A percentile compares a stretch with the other conserved stretches of the same genome.
Conservation (phyloP, 2,113 vertebrate species). For the Spheniscus mendiculus region DNA sequence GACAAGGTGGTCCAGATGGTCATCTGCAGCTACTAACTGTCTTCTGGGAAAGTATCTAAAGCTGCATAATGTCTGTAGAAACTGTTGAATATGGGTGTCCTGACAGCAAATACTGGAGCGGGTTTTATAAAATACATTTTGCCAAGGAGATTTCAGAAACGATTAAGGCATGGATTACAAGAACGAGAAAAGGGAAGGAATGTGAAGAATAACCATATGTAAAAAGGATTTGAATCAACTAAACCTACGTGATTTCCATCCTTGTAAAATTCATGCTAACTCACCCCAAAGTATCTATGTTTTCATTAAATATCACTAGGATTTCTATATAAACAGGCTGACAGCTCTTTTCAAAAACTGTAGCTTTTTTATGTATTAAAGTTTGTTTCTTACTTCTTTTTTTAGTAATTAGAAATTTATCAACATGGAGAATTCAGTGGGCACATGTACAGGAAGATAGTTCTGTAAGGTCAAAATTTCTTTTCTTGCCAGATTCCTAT, state of each 20-base stretch:
- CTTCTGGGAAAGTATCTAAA: background rate
- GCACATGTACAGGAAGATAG: background rate
- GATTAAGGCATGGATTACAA: background rate
- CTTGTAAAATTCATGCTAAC: background rate
- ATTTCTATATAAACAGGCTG: background rate
- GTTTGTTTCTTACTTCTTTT: background rate
- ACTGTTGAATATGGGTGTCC: background rate
- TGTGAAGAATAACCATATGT: background rate
- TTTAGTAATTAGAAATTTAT: background rate
- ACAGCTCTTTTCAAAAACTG: background rate
- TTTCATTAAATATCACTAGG: background rate
- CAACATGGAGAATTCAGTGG: background rate
- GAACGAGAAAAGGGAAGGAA: background rate
- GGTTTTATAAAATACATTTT: background rate
- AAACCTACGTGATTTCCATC: background rate
- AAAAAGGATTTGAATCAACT: background rate
- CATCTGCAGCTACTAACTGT: background rate
- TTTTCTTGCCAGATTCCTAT: background rate
- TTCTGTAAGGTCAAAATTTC: background rate
- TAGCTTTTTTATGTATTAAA: background rate
- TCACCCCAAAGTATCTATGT: rapidly evolving
- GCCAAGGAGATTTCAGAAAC: background rate
- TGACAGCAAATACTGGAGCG: background rate
- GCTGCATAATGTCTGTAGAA: background rate
- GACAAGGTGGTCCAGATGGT: background rate